Conservation (phyloP, 2,113 vertebrate species). For the Calonectris borealis region DNA sequence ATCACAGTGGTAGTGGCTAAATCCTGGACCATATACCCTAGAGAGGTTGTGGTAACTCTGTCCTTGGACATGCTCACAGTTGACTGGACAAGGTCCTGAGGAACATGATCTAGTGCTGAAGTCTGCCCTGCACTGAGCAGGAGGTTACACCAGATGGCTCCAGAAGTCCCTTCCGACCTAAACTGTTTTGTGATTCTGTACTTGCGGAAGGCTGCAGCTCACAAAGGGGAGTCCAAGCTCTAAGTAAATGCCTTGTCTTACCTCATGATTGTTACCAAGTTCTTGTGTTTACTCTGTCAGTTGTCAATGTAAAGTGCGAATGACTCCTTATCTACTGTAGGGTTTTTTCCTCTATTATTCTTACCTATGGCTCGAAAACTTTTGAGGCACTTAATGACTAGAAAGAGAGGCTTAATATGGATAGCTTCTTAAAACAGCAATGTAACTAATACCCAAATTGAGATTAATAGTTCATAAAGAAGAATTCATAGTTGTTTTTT, state of each 20-base stretch:
- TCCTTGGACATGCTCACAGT: background rate
- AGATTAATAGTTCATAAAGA: background rate
- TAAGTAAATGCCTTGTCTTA: background rate
- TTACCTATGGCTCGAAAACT: background rate
- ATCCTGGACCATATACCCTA: background rate
- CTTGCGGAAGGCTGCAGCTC: background rate
- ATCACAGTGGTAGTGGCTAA: background rate
- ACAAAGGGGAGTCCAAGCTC: background rate
- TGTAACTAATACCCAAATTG: background rate
- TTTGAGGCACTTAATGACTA: background rate
- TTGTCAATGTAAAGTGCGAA: background rate
- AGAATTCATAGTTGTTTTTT: background rate
- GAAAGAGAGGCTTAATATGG: background rate
- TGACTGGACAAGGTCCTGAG: background rate
- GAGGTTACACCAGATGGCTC: background rate
- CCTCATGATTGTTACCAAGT: background rate
- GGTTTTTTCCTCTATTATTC: background rate
- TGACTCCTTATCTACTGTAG: background rate
- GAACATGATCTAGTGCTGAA: rapidly evolving
- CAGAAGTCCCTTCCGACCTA: background rate
- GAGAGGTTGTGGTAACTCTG: background rate
- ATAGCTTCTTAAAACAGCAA: background rate
- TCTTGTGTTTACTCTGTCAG: background rate
- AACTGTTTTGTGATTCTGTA: background rate
- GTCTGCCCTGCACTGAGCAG: background rate